Evolutionary conservation across 2,888 invertebrate species (phyloP).

Genomic region (Marronus borbonicus): DNA sequence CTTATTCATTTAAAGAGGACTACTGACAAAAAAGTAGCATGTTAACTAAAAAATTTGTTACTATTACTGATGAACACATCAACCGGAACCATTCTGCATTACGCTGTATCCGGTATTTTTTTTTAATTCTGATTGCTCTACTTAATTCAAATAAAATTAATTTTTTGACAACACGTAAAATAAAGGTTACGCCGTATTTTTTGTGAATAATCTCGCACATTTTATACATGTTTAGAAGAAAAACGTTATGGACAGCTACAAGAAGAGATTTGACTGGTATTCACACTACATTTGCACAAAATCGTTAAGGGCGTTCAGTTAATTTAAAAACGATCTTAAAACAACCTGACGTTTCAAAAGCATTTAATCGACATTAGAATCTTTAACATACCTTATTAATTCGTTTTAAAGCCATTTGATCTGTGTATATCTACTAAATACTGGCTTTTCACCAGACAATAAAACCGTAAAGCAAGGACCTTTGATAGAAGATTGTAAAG

Average conservation of each 20-base stretch:
- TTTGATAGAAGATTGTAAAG: conserved; percentile 90
- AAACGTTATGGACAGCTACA: conserved; percentile 58
- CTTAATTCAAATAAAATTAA: conserved; percentile 51
- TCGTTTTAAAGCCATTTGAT: conserved; percentile 96
- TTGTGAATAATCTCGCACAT: not conserved
- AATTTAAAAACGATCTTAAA: conserved; percentile 58
- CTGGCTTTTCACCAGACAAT: conserved; percentile 86
- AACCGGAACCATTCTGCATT: conserved; percentile 61
- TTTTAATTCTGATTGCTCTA: conserved; percentile 55
- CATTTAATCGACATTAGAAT: conserved; percentile 59
- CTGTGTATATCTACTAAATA: conserved; percentile 79
- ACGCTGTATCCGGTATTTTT: conserved; percentile 71
- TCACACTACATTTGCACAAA: conserved; percentile 79
- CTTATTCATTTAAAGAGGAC: conserved; percentile 45
- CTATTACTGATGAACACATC: conserved; percentile 47
- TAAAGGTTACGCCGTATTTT: conserved; percentile 40
- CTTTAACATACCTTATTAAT: conserved; percentile 91
- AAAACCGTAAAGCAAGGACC: conserved; percentile 88
- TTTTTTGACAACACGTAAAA: conserved; percentile 43
- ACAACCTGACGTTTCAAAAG: conserved; percentile 57
- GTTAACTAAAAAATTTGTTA: conserved; percentile 39
- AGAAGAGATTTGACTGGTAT: conserved; percentile 77
- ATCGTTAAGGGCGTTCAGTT: conserved; percentile 74
- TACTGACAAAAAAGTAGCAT: conserved; percentile 38
- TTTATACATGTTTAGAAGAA: conserved; percentile 34